Conservation (phyloP, 37 sponge, comb jelly and placozoan genomes). For the Ephydatia muelleri region DNA sequence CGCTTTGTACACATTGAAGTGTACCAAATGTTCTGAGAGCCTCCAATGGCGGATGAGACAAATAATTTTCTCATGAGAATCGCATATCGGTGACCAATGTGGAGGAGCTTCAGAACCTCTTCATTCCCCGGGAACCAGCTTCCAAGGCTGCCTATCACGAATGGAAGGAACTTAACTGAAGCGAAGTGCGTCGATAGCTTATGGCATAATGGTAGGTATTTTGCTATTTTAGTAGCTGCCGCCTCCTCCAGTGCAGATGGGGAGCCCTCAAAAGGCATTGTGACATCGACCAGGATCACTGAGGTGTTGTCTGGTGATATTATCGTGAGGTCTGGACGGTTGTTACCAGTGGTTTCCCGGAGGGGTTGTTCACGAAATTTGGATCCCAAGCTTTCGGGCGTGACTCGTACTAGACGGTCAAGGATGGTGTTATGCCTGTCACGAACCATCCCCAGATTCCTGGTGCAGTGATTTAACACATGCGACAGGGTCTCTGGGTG, state of each 20-base stretch:
- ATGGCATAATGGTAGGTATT: too few species aligned
- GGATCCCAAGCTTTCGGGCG: too few species aligned
- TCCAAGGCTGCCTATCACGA: too few species aligned
- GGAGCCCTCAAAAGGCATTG: constrained; percentile 15
- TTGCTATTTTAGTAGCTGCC: not conserved
- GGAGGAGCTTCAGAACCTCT: too few species aligned
- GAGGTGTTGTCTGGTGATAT: not conserved
- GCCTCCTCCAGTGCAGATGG: not conserved
- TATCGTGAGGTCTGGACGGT: constrained; percentile 9
- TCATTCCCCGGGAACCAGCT: too few species aligned
- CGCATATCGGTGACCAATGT: too few species aligned
- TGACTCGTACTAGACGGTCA: not conserved
- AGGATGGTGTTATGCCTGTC: constrained; percentile 8
- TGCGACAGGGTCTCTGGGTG: constrained; percentile 17
- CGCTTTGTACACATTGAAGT: too few species aligned
- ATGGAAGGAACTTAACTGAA: too few species aligned
- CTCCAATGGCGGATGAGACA: too few species aligned
- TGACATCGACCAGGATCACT: constrained; percentile 22
- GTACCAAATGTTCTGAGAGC: too few species aligned
- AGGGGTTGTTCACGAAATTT: constrained; percentile 2
- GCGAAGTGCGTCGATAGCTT: too few species aligned
- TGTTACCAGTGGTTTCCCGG: not conserved
- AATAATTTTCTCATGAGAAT: too few species aligned
- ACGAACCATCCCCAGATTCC: not conserved
- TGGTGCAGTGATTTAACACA: constrained; percentile 4